These are phyloP conservation scores for Alces alces DNA, from an alignment of 2,113 vertebrate species.

Conservation along the genomic window DNA sequence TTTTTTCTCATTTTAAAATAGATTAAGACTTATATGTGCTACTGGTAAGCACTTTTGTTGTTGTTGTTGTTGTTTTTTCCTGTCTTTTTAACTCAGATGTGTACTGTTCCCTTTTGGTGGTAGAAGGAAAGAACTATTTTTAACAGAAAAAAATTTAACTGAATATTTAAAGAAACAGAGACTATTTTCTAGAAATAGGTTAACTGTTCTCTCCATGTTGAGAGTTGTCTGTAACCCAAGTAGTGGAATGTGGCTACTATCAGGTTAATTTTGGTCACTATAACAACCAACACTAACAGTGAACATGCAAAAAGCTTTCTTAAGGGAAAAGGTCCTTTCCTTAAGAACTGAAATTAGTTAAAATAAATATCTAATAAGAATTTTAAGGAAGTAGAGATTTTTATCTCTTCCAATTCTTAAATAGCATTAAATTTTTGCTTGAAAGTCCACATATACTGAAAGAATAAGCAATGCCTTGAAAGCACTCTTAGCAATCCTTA, in stretches of 20 bases:
- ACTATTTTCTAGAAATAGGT: background rate
- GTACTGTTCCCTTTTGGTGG: background rate
- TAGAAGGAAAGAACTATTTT: background rate
- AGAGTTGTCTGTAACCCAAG: background rate
- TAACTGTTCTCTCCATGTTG: background rate
- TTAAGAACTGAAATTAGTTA: background rate
- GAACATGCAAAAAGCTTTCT: background rate
- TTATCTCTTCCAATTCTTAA: background rate
- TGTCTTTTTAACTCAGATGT: background rate
- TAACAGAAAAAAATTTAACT: background rate
- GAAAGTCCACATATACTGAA: background rate
- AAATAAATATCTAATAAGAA: background rate
- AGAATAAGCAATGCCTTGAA: background rate
- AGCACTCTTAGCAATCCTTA: background rate
- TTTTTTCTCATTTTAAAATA: conserved; percentile 53
- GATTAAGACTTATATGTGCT: conserved; percentile 35
- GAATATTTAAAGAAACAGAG: background rate
- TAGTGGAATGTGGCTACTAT: background rate
- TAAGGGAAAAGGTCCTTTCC: background rate
- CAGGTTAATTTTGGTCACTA: background rate
- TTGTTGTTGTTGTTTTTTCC: background rate
- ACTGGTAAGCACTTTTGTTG: background rate
- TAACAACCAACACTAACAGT: background rate
- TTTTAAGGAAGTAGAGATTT: background rate
- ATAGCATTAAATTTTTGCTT: background rate